phyloP scores from a whole-genome alignment of 1,140 invertebrate species.

The Caerostris darwini region DNA sequence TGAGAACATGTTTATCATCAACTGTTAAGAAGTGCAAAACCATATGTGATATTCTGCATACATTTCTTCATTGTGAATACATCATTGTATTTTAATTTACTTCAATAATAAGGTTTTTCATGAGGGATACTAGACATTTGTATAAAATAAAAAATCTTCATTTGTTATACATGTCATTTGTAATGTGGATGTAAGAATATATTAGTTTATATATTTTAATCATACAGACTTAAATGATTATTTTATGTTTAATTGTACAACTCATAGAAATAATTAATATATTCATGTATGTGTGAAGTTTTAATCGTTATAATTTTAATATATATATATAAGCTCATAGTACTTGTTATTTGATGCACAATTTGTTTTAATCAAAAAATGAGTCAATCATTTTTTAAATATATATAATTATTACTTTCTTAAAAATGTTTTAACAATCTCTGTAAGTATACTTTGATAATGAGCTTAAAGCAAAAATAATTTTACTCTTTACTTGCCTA shows the following conservation, averaged over 20 bases:
- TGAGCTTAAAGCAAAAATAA: slow-evolving; percentile 16
- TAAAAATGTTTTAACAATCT: background rate
- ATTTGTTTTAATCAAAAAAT: background rate
- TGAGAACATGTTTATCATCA: background rate
- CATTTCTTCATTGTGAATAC: slow-evolving; percentile 69
- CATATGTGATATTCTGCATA: slow-evolving; percentile 64
- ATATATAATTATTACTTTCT: background rate
- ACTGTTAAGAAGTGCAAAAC: background rate
- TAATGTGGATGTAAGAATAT: background rate
- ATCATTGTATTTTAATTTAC: slow-evolving; percentile 32
- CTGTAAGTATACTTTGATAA: background rate
- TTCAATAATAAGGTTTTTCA: slow-evolving; percentile 8
- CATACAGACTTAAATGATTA: background rate
- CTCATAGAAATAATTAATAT: background rate
- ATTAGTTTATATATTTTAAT: background rate
- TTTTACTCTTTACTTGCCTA: background rate
- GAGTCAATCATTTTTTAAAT: background rate
- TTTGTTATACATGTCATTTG: background rate
- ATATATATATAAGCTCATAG: background rate
- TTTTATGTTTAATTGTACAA: background rate
- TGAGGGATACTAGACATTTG: background rate
- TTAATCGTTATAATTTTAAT: slow-evolving; percentile 1
- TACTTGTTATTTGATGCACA: slow-evolving; percentile 32
- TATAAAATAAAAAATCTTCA: background rate
- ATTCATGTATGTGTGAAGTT: background rate